Percentiles rank a stretch among this genome's conserved stretches.
phyloP scores from a whole-genome alignment of 2,888 invertebrate species.

The Erynnis tages region DNA sequence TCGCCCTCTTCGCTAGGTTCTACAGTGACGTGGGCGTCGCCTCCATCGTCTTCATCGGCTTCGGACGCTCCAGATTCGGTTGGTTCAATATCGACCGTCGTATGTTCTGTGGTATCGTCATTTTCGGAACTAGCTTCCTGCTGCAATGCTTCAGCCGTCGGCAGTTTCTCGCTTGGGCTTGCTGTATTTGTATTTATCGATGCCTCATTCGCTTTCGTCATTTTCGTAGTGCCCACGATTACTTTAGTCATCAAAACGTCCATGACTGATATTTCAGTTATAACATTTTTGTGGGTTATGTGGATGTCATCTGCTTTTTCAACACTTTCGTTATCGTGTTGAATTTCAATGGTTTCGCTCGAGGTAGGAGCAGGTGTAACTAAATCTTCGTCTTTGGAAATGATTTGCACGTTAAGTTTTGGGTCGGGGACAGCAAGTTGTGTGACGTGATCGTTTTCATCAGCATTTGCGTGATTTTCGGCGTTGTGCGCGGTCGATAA shows the following conservation, averaged over 20 bases:
- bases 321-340: background rate
- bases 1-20: constrained; percentile 5
- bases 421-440: background rate
- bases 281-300: constrained; percentile 2
- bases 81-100: constrained; percentile 34
- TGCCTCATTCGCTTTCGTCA: constrained; percentile 12
- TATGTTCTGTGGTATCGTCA: constrained; percentile 43
- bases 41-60: background rate
- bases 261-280: constrained; percentile 9
- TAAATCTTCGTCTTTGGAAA: constrained; percentile 20
- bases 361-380: background rate
- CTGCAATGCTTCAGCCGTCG: constrained; percentile 60
- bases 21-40: constrained; percentile 2
- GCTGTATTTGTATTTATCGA: constrained; percentile 29
- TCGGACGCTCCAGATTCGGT: constrained; percentile 5
- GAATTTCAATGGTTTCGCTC: constrained; percentile 3
- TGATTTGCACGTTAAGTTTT: constrained; percentile 1
- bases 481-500: constrained; percentile 3
- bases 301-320: background rate
- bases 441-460: background rate
- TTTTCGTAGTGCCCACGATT: constrained; percentile 4
- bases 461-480: background rate
- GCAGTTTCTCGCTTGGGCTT: constrained; percentile 45
- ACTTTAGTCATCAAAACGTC: constrained; percentile 7
- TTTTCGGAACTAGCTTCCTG: constrained; percentile 48